Base-by-base conservation (phyloP, 2,113 vertebrate genomes). In the Polypterus bichir region DNA sequence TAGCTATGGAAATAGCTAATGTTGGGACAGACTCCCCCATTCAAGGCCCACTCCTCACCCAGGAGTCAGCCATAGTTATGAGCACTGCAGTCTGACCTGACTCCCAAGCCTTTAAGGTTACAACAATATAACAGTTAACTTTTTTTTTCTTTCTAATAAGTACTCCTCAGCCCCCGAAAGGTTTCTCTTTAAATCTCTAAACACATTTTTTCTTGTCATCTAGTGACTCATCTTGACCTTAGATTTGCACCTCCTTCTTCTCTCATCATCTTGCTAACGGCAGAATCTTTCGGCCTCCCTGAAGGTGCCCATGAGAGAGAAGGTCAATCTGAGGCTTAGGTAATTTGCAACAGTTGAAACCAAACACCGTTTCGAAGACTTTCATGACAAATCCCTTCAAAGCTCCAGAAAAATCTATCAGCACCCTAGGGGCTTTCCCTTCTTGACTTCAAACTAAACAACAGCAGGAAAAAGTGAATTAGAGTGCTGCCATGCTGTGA, bases 331-430 rank as follows among this genome's bases (percentile, higher is more conserved):
- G 62, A 57, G 66, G 71, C 76, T 75, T 61, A 66, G 75, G 70
- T 76, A 73, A 79, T 79, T 77, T 76, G 60, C 68, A 64, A 62
- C 69, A 74, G 73, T 75, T 68, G 73, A 75, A 75, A 70, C 74
- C 67, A 4, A 68, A 84, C 65, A 70, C 74, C 60, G 62, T 62
- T 51, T 55, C 51, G 54, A 59, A 49, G 65, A 63, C 66, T 64
- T 61, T 63, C 65, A 65, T 69, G 66, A 74, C 75, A 73, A 69
- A 79, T 74, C 65, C 68, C 80, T 81, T 81, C 78, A 83, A 81
- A 84, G 79, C 81, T 77, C 75, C 75, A 81, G 80, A 80, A 85
- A 27, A 83, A 81, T 83, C 79, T 78, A 83, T 84, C 83, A 83
- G 79, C 82, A 85, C 82, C 81, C 82, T 77, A 73, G 74, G 73